These are phyloP conservation scores for Ploceus nigricollis DNA, from an alignment of 2,113 vertebrate genomes.

Conservation along the genomic window DNA sequence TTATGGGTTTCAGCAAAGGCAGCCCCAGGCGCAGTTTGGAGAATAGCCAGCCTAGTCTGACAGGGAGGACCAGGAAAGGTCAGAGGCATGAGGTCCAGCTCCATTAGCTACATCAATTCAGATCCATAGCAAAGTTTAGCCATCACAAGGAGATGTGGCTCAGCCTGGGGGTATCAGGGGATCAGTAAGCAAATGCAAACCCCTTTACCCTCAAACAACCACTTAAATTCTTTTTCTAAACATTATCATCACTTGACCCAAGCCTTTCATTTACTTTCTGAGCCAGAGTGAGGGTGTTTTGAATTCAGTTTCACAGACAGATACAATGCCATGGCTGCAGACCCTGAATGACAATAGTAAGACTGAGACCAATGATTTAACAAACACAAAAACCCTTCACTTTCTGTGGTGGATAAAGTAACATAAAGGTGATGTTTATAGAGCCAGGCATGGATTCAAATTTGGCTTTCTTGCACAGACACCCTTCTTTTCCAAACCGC, in stretches of 20 bases:
- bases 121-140: not conserved
- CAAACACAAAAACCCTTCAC: not conserved
- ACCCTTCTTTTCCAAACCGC: not conserved
- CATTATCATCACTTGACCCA: not conserved
- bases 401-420: not conserved
- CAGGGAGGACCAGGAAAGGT: not conserved
- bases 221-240: not conserved
- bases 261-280: not conserved
- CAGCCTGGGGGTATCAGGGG: not conserved
- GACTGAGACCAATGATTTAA: not conserved
- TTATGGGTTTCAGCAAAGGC: not conserved
- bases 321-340: not conserved
- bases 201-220: not conserved
- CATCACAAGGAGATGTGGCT: not conserved
- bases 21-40: not conserved
- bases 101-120: not conserved
- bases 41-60: not conserved
- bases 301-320: not conserved
- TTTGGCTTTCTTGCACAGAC: not conserved
- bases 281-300: not conserved
- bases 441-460: not conserved
- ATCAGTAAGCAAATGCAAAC: not conserved
- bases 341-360: not conserved
- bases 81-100: not conserved
- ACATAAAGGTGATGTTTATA: not conserved